Percentiles rank a stretch among this genome's conserved stretches.
These are phyloP conservation scores for Charaxes varanes DNA, from an alignment of 1,140 invertebrate genomes.

Conservation along the genomic window DNA sequence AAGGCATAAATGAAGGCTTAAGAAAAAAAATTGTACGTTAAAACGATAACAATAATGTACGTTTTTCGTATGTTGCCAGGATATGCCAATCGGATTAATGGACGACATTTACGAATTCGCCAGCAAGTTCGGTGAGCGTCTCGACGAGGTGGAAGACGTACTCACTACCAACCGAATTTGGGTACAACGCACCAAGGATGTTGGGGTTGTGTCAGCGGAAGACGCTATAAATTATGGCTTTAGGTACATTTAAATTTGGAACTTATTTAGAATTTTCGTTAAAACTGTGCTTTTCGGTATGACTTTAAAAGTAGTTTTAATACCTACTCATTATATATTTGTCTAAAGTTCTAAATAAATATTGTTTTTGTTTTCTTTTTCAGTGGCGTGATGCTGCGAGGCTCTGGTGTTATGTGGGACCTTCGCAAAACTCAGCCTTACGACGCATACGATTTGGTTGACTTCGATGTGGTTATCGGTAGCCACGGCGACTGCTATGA, in stretches of 20 bases:
- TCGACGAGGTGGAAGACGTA: constrained; percentile 97
- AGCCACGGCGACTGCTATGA: constrained; percentile 97
- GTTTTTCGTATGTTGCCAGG: too few relatives aligned
- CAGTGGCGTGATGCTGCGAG: constrained; percentile 96
- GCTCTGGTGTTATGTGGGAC: constrained; percentile 99
- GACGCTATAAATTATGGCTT: constrained; percentile 96
- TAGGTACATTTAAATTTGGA: too few relatives aligned
- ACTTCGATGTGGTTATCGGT: constrained; percentile 98
- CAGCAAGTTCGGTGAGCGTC: constrained; percentile 86
- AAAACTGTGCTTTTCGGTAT: too few relatives aligned
- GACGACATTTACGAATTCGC: constrained; percentile 97
- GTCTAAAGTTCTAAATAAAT: too few relatives aligned
- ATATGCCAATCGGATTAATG: constrained; percentile 94
- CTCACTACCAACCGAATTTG: constrained; percentile 94
- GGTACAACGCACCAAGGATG: constrained; percentile 90
- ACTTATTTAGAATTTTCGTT: too few relatives aligned
- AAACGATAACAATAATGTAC: too few relatives aligned
- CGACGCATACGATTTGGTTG: constrained; percentile 94
- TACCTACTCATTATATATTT: too few relatives aligned
- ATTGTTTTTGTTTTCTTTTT: too few relatives aligned
- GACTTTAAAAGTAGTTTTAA: too few relatives aligned
- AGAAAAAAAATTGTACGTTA: too few relatives aligned
- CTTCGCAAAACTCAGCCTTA: constrained; percentile 96
- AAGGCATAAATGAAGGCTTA: too few relatives aligned
- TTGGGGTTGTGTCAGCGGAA: constrained; percentile 90